Evolutionary conservation across 2,888 invertebrate genomes (phyloP).

Genomic region (Orthosia gothica): DNA sequence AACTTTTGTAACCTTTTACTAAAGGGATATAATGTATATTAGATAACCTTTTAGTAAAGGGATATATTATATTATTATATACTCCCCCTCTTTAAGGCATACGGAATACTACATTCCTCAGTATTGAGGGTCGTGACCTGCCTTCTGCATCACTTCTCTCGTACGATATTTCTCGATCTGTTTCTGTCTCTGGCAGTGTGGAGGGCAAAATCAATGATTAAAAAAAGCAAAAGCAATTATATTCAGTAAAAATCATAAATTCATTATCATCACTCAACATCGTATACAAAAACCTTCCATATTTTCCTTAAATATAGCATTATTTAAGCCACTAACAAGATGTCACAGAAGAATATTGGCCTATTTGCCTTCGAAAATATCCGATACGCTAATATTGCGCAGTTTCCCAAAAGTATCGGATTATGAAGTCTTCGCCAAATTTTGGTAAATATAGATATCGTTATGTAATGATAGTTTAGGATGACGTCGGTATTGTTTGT

Average conservation of each 20-base stretch:
- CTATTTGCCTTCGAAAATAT: conserved; percentile 60
- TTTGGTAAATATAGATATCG: conserved; percentile 20
- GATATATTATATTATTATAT: too few species aligned
- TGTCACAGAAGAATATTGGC: conserved; percentile 57
- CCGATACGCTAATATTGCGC: conserved; percentile 57
- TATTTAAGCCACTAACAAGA: conserved; percentile 60
- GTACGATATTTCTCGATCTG: too few species aligned
- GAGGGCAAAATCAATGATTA: too few species aligned
- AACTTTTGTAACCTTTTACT: conserved; percentile 7
- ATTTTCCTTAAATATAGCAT: conserved; percentile 32
- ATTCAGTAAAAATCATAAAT: not conserved
- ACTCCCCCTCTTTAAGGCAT: too few species aligned
- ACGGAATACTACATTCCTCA: too few species aligned
- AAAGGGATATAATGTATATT: not conserved
- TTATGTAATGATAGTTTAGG: conserved; percentile 42
- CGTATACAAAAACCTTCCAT: conserved; percentile 19
- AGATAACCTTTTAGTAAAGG: not conserved
- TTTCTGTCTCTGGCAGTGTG: too few species aligned
- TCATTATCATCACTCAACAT: too few species aligned
- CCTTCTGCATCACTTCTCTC: too few species aligned
- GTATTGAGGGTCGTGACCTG: too few species aligned
- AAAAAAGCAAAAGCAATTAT: too few species aligned
- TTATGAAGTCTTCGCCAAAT: conserved; percentile 55
- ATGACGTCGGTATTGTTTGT: conserved; percentile 15
- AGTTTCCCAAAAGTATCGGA: conserved; percentile 56